These are phyloP conservation scores for Phalloptychus januarius DNA, from an alignment of 2,797 vertebrate species.

Conservation along the genomic window DNA sequence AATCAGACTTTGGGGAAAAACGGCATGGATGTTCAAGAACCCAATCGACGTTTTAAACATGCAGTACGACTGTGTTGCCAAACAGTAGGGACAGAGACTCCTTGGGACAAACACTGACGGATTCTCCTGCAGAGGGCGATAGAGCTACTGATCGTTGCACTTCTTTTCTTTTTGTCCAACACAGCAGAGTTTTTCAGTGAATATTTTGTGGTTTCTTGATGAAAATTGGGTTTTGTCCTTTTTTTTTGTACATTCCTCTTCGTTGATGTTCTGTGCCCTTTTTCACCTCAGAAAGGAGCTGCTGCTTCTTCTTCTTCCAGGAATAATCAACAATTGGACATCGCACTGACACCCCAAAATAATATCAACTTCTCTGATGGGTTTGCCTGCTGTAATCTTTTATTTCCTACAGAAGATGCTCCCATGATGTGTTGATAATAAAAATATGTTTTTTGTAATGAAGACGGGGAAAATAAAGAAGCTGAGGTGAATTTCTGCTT, in stretches of 20 bases:
- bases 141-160: constrained; percentile 70
- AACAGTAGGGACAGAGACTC: constrained; percentile 52
- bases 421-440: constrained; percentile 18
- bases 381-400: constrained; percentile 17
- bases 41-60: constrained; percentile 45
- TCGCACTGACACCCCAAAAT: constrained; percentile 39
- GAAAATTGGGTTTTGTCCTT: constrained; percentile 42
- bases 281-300: constrained; percentile 40
- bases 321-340: constrained; percentile 27
- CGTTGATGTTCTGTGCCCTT: constrained; percentile 28
- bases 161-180: constrained; percentile 64
- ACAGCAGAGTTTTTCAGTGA: constrained; percentile 38
- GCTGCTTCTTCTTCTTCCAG: constrained; percentile 17
- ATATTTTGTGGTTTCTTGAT: constrained; percentile 53
- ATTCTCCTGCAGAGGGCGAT: constrained; percentile 45
- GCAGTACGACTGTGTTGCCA: constrained; percentile 57
- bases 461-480: constrained; percentile 73
- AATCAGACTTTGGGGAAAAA: constrained; percentile 53
- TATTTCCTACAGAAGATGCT: constrained; percentile 43
- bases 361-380: constrained; percentile 16
- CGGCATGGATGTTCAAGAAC: constrained; percentile 45
- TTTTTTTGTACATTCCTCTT: constrained; percentile 68
- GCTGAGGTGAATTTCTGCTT: constrained; percentile 29
- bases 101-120: constrained; percentile 34
- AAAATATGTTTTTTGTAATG: constrained; percentile 74